A percentile compares a stretch with the other conserved stretches of the same genome.
Evolutionary conservation across 2,113 vertebrate species (phyloP).

Genomic region (Urocolius indicus): DNA sequence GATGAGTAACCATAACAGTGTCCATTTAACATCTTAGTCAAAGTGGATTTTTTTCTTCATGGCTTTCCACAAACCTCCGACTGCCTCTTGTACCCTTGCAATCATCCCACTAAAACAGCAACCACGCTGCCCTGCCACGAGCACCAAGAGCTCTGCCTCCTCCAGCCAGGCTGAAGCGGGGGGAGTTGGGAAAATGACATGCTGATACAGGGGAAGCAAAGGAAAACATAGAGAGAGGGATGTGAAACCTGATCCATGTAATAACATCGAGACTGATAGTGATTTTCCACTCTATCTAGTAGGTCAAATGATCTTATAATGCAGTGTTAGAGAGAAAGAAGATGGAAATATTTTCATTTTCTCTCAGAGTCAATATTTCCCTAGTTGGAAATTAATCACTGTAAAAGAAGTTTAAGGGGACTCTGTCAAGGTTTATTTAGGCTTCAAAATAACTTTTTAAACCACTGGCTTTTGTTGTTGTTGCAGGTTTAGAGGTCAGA

Average conservation of each 20-base stretch:
- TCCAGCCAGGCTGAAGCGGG: neutral
- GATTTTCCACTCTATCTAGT: conserved; percentile 64
- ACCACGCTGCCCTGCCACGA: neutral
- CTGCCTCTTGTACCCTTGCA: neutral
- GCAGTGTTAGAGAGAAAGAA: conserved; percentile 30
- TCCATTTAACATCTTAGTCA: neutral
- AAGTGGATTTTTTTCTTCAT: neutral
- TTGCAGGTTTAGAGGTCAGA: conserved; percentile 61
- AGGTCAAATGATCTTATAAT: conserved; percentile 54
- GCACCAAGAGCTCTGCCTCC: neutral
- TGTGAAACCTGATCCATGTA: conserved; percentile 38
- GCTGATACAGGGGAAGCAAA: conserved; percentile 35
- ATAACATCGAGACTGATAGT: conserved; percentile 35
- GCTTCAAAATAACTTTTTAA: conserved; percentile 61
- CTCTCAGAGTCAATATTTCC: conserved; percentile 54
- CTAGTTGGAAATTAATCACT: conserved; percentile 60
- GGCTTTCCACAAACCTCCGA: neutral
- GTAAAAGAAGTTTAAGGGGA: conserved; percentile 58
- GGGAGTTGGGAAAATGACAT: neutral
- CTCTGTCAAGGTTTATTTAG: conserved; percentile 69
- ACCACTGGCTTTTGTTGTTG: conserved; percentile 58
- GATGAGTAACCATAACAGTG: neutral
- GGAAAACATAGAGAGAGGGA: conserved; percentile 24
- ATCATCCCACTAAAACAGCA: neutral
- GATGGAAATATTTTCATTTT: conserved; percentile 68